phyloP scores from a whole-genome alignment of 2,797 vertebrate genomes.

The Helicolenus hilgendorfi region DNA sequence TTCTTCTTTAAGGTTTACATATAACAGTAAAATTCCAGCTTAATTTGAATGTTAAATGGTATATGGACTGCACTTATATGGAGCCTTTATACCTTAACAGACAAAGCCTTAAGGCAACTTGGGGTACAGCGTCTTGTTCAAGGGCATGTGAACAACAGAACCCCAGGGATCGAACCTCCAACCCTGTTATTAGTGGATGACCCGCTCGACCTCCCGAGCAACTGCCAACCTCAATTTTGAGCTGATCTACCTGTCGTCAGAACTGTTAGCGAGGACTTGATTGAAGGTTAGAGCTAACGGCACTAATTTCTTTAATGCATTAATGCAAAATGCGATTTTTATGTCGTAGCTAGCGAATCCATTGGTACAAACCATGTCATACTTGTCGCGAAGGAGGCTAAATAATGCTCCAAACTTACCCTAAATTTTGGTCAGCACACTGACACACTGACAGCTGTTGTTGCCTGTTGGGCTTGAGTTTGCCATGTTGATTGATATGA shows the following conservation, averaged over 20 bases:
- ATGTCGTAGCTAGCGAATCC: too few relatives aligned
- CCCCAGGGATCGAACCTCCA: background rate
- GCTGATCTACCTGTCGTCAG: background rate
- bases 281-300: background rate
- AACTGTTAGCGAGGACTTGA: background rate
- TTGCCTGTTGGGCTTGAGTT: too few relatives aligned
- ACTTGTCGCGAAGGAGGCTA: too few relatives aligned
- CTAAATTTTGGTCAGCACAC: too few relatives aligned
- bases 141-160: background rate
- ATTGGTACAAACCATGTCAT: too few relatives aligned
- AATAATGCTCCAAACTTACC: too few relatives aligned
- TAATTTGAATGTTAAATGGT: background rate
- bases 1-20: background rate
- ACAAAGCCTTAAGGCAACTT: background rate
- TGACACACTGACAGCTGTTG: too few relatives aligned
- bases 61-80: background rate
- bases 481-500: too few relatives aligned
- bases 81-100: background rate
- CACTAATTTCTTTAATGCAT: too few relatives aligned
- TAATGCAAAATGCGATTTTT: too few relatives aligned
- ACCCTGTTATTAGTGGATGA: background rate
- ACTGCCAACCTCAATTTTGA: background rate
- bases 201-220: background rate
- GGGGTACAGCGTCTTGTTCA: background rate
- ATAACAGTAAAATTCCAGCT: background rate